Base-by-base conservation (phyloP, 2,797 vertebrate species). In the Notolabrus celidotus region DNA sequence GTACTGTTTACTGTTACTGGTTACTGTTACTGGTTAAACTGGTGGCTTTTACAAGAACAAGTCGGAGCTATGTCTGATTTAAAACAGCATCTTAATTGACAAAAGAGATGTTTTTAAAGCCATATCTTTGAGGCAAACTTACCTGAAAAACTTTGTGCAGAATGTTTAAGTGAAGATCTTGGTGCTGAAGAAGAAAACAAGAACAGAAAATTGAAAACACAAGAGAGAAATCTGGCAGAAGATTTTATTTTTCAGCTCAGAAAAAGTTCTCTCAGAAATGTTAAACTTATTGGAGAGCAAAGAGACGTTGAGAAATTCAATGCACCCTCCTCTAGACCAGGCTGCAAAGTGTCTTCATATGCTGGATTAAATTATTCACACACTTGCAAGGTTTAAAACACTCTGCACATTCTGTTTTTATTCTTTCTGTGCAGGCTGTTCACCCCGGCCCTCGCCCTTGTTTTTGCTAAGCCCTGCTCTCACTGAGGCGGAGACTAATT, bases 401-500 rank as follows among this genome's bases (percentile, higher is more conserved):
- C 20, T 34, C 43, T 46, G 27, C 25, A 43, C n/a, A 10, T 41
- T 36, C 7, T 27, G 33, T 23, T 17, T n/a, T 8, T 19, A 1
- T 25, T 34, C n/a, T 2, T 4, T 8, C 27, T 54, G 10, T 43
- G 39, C 39, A 65, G 39, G 62, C 52, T 42, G 38, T 56, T 52
- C 29, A 33, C 17, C 19, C 38, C 27, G 31, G 25, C 27, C 50
- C 31, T 43, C 16, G 15, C 15, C 22, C 36, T 46, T 69, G 41
- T 59, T 68, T 42, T 46, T 56, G 19, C 25, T 31, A 7, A 36
- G 33, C 47, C 23, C 45, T n/a, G 23, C 2, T 14, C 22, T 31
- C 29, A 23, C n/a, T 58, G 55, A 46, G 31, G 38, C 8, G n/a
- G 16, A 38, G 14, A 25, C 29, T 52, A 51, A 46, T 62, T 62